Base-by-base conservation (phyloP, 2,113 vertebrate species). In the Cyprinodon variegatus region DNA sequence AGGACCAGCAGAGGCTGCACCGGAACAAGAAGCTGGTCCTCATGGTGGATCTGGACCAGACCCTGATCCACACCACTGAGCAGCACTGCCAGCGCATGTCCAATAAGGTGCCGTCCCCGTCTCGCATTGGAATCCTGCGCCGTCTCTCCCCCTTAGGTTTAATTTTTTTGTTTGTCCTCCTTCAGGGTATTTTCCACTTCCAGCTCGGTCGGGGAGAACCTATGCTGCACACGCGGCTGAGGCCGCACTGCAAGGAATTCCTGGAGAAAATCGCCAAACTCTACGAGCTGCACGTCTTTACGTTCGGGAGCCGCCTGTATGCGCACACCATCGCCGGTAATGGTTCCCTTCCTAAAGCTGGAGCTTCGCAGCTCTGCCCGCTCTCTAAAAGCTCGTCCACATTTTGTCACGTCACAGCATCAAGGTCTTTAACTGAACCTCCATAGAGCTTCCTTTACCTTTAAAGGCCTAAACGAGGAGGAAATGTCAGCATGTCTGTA, bases 31-130 rank as follows among this genome's bases (percentile, higher is more conserved):
- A 99, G 76, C 90, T 99, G 43, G 98, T 99, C 62, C 96, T 99
- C 13, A 99, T 99, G 98, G 98, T 99, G 69, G 98, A 99, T 83
- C 90, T 99, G 93, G 98, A 99, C 90, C 98, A 99, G 94, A 99
- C 98, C 0, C 86, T 99, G 78, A 99, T 99, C 85, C 98, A 99
- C 89, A 99, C 98, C 1, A 99, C 98, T 0, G 98, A 99, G 72
- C 97, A 98, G 87, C 96, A 96, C 86, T 98, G 95, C 86, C 97
- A 95, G 64, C 95, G 96, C 46, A 96, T 99, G 96, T 97, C 97
- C 61, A 98, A 96, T 79, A 97, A 96, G 92, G 98, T 98, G 86
- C 5, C 39, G 1, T 46, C 53, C 17, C 50, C 50, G 9, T 20
- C 20, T 57, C 0, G n/a, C 4, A 36, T 37, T n/a, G 12, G 3